Conservation (phyloP, 2,113 vertebrate genomes). For the Procavia capensis region DNA sequence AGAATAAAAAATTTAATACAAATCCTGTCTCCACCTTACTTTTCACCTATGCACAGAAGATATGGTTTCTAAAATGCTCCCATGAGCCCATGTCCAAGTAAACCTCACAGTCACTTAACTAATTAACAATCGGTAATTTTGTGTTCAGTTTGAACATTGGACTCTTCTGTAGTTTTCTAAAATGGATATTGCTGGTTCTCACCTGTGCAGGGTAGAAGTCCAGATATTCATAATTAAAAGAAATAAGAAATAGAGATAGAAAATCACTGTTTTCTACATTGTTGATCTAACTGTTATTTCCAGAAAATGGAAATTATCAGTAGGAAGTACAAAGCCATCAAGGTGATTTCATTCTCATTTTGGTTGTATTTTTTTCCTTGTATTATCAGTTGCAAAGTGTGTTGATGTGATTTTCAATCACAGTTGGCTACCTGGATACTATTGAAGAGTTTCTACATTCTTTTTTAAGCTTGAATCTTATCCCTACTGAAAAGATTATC, state of each 20-base stretch:
- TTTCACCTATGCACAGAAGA: background rate
- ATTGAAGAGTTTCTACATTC: conserved; percentile 61
- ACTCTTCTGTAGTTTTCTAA: background rate
- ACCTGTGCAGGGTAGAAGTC: background rate
- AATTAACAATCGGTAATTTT: background rate
- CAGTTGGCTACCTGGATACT: conserved; percentile 48
- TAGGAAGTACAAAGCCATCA: conserved; percentile 52
- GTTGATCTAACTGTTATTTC: conserved; percentile 48
- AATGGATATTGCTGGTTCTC: background rate
- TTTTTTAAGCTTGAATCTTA: conserved; percentile 62
- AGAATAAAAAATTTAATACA: background rate
- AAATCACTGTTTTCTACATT: conserved; percentile 28
- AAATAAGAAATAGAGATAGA: background rate
- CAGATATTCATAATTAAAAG: background rate
- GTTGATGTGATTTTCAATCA: conserved; percentile 65
- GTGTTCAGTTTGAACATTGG: background rate
- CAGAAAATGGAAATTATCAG: conserved; percentile 63
- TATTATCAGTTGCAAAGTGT: conserved; percentile 44
- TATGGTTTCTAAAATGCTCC: background rate
- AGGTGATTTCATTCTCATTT: conserved; percentile 62
- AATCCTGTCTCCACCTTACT: background rate
- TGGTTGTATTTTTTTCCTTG: conserved; percentile 30
- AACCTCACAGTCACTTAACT: background rate
- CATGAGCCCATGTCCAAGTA: background rate
- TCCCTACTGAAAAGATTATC: conserved; percentile 74